These are phyloP conservation scores for Notoglanidium macrostoma DNA, from an alignment of 2,797 vertebrate species.

Conservation along the genomic window DNA sequence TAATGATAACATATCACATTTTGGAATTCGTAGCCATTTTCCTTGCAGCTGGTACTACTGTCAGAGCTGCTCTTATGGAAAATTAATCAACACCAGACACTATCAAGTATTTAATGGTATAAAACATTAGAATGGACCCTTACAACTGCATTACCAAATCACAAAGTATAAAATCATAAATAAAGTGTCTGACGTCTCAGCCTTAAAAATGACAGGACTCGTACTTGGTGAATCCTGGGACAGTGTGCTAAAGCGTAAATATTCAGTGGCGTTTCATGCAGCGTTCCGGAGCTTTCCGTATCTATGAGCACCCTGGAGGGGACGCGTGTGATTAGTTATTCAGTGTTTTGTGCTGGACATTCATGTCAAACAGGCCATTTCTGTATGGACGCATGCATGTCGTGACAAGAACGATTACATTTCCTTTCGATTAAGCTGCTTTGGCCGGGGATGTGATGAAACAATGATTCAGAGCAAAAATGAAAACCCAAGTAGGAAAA, in stretches of 20 bases:
- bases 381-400: background rate
- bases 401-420: background rate
- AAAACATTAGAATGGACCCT: background rate
- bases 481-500: background rate
- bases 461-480: background rate
- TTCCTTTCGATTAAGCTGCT: background rate
- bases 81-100: background rate
- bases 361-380: constrained; percentile 7
- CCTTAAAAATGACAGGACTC: background rate
- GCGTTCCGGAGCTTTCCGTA: background rate
- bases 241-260: background rate
- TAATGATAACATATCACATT: background rate
- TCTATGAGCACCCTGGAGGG: constrained; percentile 10
- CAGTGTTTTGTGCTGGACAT: constrained; percentile 5
- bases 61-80: background rate
- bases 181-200: background rate
- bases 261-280: background rate
- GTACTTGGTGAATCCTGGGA: background rate
- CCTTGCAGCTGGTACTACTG: background rate
- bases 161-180: background rate
- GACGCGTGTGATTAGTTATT: constrained; percentile 3
- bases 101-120: background rate
- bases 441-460: background rate
- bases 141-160: background rate
- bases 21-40: background rate